phyloP scores from a whole-genome alignment of 2,113 vertebrate species.

The Poeciliopsis retropinna region DNA sequence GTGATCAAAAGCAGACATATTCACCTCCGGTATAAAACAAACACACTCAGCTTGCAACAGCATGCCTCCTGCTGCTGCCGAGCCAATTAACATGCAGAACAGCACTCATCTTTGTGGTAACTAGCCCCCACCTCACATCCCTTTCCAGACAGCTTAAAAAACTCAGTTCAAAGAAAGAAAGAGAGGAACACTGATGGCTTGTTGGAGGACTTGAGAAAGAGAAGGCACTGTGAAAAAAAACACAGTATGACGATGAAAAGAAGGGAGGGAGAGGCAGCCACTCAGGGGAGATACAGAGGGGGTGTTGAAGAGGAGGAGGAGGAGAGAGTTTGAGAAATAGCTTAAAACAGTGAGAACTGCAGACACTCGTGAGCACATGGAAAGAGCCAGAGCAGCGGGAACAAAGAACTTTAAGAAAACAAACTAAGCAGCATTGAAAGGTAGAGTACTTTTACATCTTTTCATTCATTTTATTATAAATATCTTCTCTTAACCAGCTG shows the following conservation, averaged over 20 bases:
- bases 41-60: conserved; percentile 56
- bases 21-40: conserved; percentile 41
- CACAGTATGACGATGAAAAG: conserved; percentile 16
- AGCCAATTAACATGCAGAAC: conserved; percentile 54
- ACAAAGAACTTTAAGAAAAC: conserved; percentile 4
- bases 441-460: conserved; percentile 50
- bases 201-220: conserved; percentile 27
- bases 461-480: neutral
- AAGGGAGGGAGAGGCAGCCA: conserved; percentile 47
- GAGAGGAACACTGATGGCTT: conserved; percentile 12
- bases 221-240: conserved; percentile 15
- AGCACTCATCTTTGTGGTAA: conserved; percentile 30
- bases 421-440: conserved; percentile 37
- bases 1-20: conserved; percentile 48
- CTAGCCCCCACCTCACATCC: neutral
- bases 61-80: conserved; percentile 43
- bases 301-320: conserved; percentile 57
- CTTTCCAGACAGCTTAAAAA: neutral
- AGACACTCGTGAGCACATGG: conserved; percentile 19
- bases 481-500: neutral
- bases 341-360: conserved; percentile 58
- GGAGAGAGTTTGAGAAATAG: conserved; percentile 37
- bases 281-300: conserved; percentile 50
- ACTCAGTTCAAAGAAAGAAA: conserved; percentile 19
- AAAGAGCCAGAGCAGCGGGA: conserved; percentile 18